Evolutionary conservation across 2,797 vertebrate genomes (phyloP).

Genomic region (Acrossocheilus wenchowensis): DNA sequence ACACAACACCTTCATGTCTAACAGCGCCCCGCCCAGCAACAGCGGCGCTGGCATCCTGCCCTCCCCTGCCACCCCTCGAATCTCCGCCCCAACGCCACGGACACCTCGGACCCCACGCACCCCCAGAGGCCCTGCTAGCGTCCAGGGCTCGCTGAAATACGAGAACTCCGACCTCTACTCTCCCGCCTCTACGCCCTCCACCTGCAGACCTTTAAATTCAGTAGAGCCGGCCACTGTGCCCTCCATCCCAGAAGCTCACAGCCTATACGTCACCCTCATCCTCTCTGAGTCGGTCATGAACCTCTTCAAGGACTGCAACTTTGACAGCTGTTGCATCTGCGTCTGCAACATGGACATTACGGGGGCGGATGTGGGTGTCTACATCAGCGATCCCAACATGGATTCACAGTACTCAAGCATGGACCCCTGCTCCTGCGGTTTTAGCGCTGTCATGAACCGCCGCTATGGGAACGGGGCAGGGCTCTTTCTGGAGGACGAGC

Average conservation of each 20-base stretch:
- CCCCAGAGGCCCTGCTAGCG: slow-evolving; percentile 93
- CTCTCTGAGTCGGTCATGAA: slow-evolving; percentile 98
- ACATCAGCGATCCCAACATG: slow-evolving; percentile 91
- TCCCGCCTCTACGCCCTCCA: slow-evolving; percentile 96
- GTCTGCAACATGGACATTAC: slow-evolving; percentile 99
- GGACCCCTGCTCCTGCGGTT: slow-evolving; percentile 89
- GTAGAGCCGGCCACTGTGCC: slow-evolving; percentile 96
- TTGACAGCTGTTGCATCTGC: slow-evolving; percentile 99
- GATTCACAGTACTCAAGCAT: slow-evolving; percentile 85
- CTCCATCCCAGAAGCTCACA: slow-evolving; percentile 96
- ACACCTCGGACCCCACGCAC: slow-evolving; percentile 95
- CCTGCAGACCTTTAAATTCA: slow-evolving; percentile 93
- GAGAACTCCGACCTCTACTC: slow-evolving; percentile 98
- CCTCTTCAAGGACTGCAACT: slow-evolving; percentile 99
- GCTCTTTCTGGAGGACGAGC: slow-evolving; percentile 96
- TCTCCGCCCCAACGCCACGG: slow-evolving; percentile 91
- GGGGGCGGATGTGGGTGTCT: slow-evolving; percentile 95
- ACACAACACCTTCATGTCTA: slow-evolving; percentile 92
- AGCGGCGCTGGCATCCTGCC: slow-evolving; percentile 90
- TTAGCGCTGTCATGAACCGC: slow-evolving; percentile 97
- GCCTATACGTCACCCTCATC: slow-evolving; percentile 98
- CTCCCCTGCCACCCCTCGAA: slow-evolving; percentile 95
- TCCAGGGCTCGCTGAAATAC: slow-evolving; percentile 94
- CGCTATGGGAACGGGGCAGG: slow-evolving; percentile 95
- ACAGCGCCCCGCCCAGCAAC: slow-evolving; percentile 95